A percentile compares a stretch with the other conserved stretches of the same genome.
phyloP scores from a whole-genome alignment of 2,113 vertebrate species.

The Oreamnos americanus region DNA sequence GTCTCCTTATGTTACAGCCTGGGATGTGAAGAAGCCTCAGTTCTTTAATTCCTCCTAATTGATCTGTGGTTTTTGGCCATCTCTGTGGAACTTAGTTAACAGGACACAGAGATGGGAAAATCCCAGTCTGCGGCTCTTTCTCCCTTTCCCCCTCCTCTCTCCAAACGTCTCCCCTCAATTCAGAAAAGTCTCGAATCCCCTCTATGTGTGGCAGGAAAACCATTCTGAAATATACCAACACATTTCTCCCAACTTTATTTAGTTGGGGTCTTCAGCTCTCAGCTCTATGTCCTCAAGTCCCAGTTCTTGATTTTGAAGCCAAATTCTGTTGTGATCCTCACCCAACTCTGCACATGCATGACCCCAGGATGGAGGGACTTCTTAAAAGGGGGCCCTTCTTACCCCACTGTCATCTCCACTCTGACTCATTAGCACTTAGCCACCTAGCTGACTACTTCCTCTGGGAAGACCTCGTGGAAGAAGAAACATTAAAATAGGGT shows the following conservation, averaged over 20 bases:
- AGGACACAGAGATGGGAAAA: not conserved
- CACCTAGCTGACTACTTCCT: not conserved
- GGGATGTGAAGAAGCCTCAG: not conserved
- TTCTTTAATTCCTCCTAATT: not conserved
- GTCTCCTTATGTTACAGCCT: not conserved
- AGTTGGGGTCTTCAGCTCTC: not conserved
- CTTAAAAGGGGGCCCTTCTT: not conserved
- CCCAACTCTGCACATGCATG: accelerated
- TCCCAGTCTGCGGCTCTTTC: not conserved
- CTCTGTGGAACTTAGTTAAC: not conserved
- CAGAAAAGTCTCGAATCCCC: not conserved
- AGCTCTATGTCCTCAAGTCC: not conserved
- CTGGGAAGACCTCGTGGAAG: not conserved
- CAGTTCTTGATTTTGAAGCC: not conserved
- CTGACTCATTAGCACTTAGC: not conserved
- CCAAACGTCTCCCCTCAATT: not conserved
- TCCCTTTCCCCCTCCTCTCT: not conserved
- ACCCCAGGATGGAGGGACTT: not conserved
- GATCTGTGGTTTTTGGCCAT: not conserved
- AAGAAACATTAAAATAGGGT: not conserved
- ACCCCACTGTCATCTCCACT: not conserved
- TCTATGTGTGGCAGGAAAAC: not conserved
- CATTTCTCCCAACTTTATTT: not conserved
- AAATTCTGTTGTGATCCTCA: too few relatives aligned
- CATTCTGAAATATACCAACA: not conserved